Evolutionary conservation across 2,113 vertebrate genomes (phyloP), one percentile per base, ranked within the genome.

Genomic region (Elanus axillaris): DNA sequence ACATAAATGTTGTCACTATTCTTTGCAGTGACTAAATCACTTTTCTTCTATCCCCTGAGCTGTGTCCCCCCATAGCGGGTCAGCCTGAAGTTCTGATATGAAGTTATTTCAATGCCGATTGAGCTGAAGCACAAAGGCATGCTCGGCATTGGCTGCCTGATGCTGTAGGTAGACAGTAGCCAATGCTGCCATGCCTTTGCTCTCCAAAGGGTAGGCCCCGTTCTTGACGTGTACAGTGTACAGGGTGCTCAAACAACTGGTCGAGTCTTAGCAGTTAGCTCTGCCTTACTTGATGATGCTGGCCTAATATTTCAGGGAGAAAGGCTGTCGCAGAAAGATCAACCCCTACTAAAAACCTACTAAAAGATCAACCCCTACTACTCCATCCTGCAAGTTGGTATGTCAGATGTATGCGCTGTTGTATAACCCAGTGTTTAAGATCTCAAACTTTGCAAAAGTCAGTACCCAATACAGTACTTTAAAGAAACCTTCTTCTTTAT

Each of bases 161-260:
- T 52, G 32, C 20, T 38, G 7, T 8, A 42, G 18, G 23, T 16
- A 55, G 31, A 8, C 52, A 73, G 66, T 43, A 58, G 55, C 76
- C 32, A 19, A 4, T 55, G 31, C 53, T 59, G 43, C 29, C 6
- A 2, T 58, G 38, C 47, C 18, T 67, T 71, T 1, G 0, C 14
- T 47, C 25, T 52, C 36, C 0, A 0, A 55, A 68, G 36, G 17
- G 13, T 3, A 17, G 11, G 16, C 36, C 10, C 31, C 13, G 3
- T 13, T 82, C 5, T 53, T 58, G 52, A 0, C 1, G 16, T 17
- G 3, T 19, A 4, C 47, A 29, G 6, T 10, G 8, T 25, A 7
- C 1, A 66, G 23, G 26, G 50, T 27, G 32, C 31, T 87, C 50
- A 68, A 34, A 48, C 18, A 42, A 40, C 52, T 40, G 69, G n/a